phyloP scores from a whole-genome alignment of 37 sponge, comb jelly and placozoan genomes.

The Crambe crambe region DNA sequence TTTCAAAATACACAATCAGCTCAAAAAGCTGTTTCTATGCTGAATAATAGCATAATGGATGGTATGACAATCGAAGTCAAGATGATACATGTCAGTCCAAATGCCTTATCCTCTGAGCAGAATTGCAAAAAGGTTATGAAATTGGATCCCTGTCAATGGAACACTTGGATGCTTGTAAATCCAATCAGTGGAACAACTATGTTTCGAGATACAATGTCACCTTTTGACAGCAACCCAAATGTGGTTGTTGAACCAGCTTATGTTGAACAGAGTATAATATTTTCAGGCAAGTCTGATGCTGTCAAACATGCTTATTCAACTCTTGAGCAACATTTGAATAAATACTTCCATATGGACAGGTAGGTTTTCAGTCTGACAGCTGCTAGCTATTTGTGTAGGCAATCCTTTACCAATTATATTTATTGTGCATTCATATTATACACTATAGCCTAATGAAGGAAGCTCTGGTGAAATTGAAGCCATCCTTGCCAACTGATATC shows the following conservation, averaged over 20 bases:
- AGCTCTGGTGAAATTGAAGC: slow-evolving; percentile 21
- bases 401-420: neutral
- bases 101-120: neutral
- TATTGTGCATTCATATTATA: no score
- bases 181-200: slow-evolving; percentile 18
- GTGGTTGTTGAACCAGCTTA: slow-evolving; percentile 19
- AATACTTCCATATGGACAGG: slow-evolving; percentile 40
- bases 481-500: slow-evolving; percentile 8
- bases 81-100: no score
- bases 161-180: slow-evolving; percentile 27
- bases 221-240: slow-evolving; percentile 58
- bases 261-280: slow-evolving; percentile 1
- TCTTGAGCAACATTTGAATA: slow-evolving; percentile 23
- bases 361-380: neutral
- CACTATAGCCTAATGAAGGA: slow-evolving; percentile 12
- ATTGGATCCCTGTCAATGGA: slow-evolving; percentile 42
- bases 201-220: slow-evolving; percentile 31
- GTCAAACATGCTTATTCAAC: slow-evolving; percentile 31
- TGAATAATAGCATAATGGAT: slow-evolving; percentile 7
- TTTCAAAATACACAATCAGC: slow-evolving; percentile 1
- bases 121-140: neutral
- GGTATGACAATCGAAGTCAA: slow-evolving; percentile 16
- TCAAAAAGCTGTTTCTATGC: slow-evolving; percentile 14
- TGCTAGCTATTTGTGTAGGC: neutral
- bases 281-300: slow-evolving; percentile 41